Evolutionary conservation across 2,797 vertebrate species (phyloP).

Genomic region (Chelonia mydas): DNA sequence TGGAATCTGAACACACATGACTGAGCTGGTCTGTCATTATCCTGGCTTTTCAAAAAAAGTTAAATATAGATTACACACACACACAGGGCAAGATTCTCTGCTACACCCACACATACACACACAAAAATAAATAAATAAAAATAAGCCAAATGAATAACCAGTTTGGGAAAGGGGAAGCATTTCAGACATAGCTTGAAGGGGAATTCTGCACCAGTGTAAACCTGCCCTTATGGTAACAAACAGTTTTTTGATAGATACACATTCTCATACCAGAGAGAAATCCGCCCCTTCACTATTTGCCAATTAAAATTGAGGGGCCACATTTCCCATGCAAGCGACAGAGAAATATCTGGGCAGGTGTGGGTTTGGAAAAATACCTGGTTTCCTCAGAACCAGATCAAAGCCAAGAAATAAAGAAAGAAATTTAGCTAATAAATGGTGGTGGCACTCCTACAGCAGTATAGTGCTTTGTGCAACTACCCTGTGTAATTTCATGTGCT

Average conservation of each 20-base stretch:
- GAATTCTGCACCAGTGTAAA: conserved; percentile 55
- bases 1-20: conserved; percentile 60
- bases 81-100: conserved; percentile 65
- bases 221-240: conserved; percentile 63
- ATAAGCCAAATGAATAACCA: conserved; percentile 31
- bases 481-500: neutral
- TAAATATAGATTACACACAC: conserved; percentile 60
- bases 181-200: conserved; percentile 51
- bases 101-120: conserved; percentile 28
- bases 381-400: neutral
- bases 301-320: conserved; percentile 33
- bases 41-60: neutral
- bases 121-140: neutral
- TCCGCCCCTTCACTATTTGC: neutral
- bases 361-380: neutral
- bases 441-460: neutral
- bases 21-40: conserved; percentile 55
- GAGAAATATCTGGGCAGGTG: neutral
- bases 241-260: conserved; percentile 37
- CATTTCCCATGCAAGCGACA: conserved; percentile 16
- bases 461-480: neutral
- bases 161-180: conserved; percentile 44
- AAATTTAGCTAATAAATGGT: neutral
- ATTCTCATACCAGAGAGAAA: conserved; percentile 13
- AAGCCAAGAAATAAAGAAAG: neutral